Evolutionary conservation across 2,113 vertebrate species (phyloP), one percentile per base, ranked within the genome.

Genomic region (Jaculus jaculus): DNA sequence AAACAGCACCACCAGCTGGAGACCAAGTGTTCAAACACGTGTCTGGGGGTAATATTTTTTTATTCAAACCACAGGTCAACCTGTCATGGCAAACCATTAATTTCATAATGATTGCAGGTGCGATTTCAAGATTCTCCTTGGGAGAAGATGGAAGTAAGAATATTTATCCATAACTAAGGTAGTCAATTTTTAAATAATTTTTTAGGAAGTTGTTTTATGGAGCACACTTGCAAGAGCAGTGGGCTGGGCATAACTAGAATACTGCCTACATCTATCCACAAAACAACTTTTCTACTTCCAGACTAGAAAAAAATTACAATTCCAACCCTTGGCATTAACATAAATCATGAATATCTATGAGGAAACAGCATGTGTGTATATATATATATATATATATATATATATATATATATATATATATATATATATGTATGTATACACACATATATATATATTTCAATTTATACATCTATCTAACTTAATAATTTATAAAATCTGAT

Each of bases 151-250:
- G 5, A 34, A 87, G 24, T 87, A 23, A 42, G 37, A 30, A 77
- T 47, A 24, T 93, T 85, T 88, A 91, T 72, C 77, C 34, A 4
- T 61, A 90, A 32, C 26, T 90, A 92, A 91, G 13, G 3, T 37
- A 73, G 28, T 32, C 20, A 66, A 58, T 82, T 85, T 95, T 75
- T 5, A 81, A 69, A 63, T 58, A 23, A 58, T 16, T 54, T 54
- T 54, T 54, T 54, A 54, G 54, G 54, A 54, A 54, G 54, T 54
- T 12, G 13, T 12, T 54, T 54, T 16, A 54, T 54, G 2, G 54
- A 16, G 54, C 54, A 54, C 15, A 47, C 42, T 47, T 47, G 42
- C 42, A 47, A 47, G 42, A 47, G 42, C 42, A 47, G 42, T 47
- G 42, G 42, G 87, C 80, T 17, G 51, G 7, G 2, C 61, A 63